Evolutionary conservation across 2,797 vertebrate genomes (phyloP), one percentile per base, ranked within the genome.

Genomic region (Manis crassicaudata): DNA sequence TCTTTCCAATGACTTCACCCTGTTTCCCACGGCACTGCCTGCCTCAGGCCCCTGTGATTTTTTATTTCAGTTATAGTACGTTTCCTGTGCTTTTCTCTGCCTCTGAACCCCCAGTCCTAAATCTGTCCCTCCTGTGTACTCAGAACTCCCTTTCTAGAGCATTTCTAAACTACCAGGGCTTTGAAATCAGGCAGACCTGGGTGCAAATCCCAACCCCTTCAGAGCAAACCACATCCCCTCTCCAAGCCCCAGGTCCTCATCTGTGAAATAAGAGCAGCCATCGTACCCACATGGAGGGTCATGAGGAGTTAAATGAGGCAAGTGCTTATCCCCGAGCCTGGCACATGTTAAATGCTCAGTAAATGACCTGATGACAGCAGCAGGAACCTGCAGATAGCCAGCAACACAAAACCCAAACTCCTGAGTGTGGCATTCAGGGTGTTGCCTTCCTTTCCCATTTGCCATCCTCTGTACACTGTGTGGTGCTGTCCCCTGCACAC

Each of bases 351-450:
- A 18, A 35, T 17, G 4, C 63, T 72, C 46, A 5, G n/a, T 29
- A 63, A 37, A 14, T 52, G 81, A 21, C n/a, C 6, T 20, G 86
- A 29, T 46, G 23, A 67, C 23, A 17, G 56, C 40, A 7, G 7
- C 4, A 16, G 18, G 56, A 63, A 7, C 35, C 12, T 12, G 35
- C 20, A 2, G 8, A 2, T 7, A 0, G 1, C 21, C 7, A 6
- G 46, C 17, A 10, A 21, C 7, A 11, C 56, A 25, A 25, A n/a
- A 21, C 60, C 16, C 75, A 25, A 11, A 43, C 52, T 9, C n/a
- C 7, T 5, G 40, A 73, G n/a, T 27, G 3, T 35, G 72, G 82
- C 27, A 3, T 73, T 58, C 3, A 0, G 56, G 79, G 8, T 7
- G 2, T 62, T 20, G 25, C 58, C 60, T 50, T 43, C 35, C 11